Evolutionary conservation across 2,888 invertebrate genomes (phyloP), one percentile per base, ranked within the genome.

Genomic region (Amiota minor): DNA sequence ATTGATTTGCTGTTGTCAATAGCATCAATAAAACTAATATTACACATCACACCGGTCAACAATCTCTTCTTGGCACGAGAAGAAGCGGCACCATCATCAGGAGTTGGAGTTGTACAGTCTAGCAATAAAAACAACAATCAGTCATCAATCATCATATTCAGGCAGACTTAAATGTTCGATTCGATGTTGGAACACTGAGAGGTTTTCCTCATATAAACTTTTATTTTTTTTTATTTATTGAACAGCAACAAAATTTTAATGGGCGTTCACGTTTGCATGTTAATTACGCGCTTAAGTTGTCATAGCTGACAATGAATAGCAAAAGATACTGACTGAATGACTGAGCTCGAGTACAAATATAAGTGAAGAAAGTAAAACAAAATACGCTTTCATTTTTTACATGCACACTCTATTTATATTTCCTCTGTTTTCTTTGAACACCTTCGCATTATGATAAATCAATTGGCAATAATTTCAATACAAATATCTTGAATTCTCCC

Each of bases 341-440:
- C 20, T 35, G 35, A 53, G 16, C 12, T 14, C 53, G 53, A 9
- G n/a, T 12, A 53, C 11, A 59, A 59, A 20, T 12, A 53, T 3
- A 53, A 53, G 12, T 35, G n/a, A 53, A 53, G n/a, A 12, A n/a
- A 53, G 14, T 12, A 12, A 12, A 10, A 82, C 81, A 78, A 80
- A 78, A 83, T 81, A 71, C 82, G 76, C 83, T 85, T 83, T 83
- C 85, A 75, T 80, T 83, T 78, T 69, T 71, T 4, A 47, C 10
- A 9, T 49, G 47, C 1, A 23, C 23, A 23, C 3, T 23, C 23
- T 23, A 1, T 23, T 23, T 8, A 6, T 8, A 35, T 35, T 35
- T 35, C 35, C 35, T 6, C 35, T 35, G 2, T 35, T 35, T 8
- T 6, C 3, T 1, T 35, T 35, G 35, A 35, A 35, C 35, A 35